Conservation (phyloP, 2,113 vertebrate species). For the Eurystomus gularis region DNA sequence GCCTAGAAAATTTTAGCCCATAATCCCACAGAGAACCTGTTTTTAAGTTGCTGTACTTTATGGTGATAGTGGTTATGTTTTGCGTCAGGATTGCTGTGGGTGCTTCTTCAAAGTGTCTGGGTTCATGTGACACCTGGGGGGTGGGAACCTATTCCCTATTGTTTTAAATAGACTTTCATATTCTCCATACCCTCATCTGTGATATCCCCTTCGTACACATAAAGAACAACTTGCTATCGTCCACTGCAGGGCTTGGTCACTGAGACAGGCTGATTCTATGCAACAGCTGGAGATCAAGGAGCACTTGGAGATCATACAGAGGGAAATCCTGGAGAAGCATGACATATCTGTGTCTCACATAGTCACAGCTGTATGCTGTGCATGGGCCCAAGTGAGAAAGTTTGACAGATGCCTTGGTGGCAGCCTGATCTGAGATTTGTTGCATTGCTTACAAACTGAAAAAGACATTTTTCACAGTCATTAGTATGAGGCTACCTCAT, state of each 20-base stretch:
- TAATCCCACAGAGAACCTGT: neutral
- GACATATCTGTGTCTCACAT: neutral
- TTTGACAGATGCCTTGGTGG: neutral
- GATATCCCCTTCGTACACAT: too few species aligned
- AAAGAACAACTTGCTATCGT: neutral
- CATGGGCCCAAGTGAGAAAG: accelerated
- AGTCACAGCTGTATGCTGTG: neutral
- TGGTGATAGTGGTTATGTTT: neutral
- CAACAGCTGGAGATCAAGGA: neutral
- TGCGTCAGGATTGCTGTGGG: neutral
- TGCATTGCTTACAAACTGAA: neutral
- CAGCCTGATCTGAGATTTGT: neutral
- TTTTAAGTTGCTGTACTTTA: neutral
- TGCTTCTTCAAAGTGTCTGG: neutral
- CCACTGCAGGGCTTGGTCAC: neutral
- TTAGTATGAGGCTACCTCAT: neutral
- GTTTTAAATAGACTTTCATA: neutral
- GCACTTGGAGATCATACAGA: neutral
- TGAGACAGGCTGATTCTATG: neutral
- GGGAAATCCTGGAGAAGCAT: neutral
- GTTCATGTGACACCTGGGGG: neutral
- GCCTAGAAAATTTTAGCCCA: neutral
- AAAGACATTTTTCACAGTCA: neutral
- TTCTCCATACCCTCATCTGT: neutral
- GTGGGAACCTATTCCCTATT: neutral